Conservation (phyloP, 1,140 invertebrate species). For the Orchesella cincta region DNA sequence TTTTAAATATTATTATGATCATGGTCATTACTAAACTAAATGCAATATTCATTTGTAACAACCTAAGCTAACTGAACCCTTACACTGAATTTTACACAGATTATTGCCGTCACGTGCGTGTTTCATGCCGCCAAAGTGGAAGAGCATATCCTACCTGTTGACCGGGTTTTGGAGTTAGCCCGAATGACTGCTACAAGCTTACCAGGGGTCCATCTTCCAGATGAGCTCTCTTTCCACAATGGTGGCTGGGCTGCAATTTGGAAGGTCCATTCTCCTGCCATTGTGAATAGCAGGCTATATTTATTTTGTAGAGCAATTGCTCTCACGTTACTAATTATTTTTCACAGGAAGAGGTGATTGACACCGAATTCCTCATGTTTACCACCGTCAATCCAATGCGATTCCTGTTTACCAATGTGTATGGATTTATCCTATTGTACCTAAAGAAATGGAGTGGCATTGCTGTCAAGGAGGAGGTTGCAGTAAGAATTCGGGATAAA, state of each 20-base stretch:
- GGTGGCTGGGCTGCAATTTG: background rate
- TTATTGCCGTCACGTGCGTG: background rate
- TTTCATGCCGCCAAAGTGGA: background rate
- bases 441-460: background rate
- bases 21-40: background rate
- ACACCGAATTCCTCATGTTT: constrained; percentile 1
- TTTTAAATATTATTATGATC: background rate
- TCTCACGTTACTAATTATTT: constrained; percentile 10
- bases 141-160: background rate
- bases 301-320: background rate
- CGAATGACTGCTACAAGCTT: background rate
- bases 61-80: no score
- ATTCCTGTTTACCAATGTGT: background rate
- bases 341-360: constrained; percentile 3
- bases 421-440: background rate
- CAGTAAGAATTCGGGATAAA: background rate
- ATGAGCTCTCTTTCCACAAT: background rate
- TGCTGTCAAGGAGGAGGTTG: background rate
- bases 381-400: constrained; percentile 9
- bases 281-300: background rate
- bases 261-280: background rate
- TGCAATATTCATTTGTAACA: background rate
- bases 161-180: background rate
- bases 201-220: background rate
- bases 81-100: background rate